A percentile compares a stretch with the other conserved stretches of the same genome.
Conservation (phyloP, 2,888 invertebrate species). For the Drosophila austrosaltans region DNA sequence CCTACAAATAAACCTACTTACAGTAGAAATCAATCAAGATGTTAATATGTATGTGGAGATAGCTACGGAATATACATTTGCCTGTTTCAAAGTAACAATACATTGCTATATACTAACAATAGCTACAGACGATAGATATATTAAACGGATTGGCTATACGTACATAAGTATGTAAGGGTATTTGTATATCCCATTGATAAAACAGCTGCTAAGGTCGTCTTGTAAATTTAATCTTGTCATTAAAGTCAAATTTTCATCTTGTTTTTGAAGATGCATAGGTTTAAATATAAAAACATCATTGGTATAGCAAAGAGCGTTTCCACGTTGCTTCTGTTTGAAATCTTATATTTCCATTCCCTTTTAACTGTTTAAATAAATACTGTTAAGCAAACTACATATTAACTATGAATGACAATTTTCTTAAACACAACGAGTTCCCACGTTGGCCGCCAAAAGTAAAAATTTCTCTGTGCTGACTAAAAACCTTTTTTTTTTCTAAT, state of each 20-base stretch:
- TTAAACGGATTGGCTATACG: background rate
- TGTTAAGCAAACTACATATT: too few species aligned
- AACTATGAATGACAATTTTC: too few species aligned
- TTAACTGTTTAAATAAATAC: too few species aligned
- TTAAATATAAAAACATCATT: too few species aligned
- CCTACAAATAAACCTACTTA: background rate
- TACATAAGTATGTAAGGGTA: background rate
- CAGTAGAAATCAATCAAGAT: constrained; percentile 5
- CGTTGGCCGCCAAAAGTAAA: too few species aligned
- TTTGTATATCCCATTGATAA: background rate
- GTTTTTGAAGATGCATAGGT: background rate
- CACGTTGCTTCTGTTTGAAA: too few species aligned
- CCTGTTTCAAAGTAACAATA: constrained; percentile 2
- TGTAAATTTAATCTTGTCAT: background rate
- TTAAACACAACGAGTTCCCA: too few species aligned
- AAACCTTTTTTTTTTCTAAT: too few species aligned
- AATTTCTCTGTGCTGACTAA: too few species aligned
- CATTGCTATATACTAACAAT: background rate
- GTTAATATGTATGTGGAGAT: background rate
- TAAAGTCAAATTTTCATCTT: background rate
- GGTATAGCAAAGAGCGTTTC: too few species aligned
- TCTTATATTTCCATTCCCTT: too few species aligned
- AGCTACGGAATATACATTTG: background rate
- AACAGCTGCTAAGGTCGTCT: background rate
- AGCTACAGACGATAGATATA: background rate